Evolutionary conservation across 2,797 vertebrate species (phyloP), one percentile per base, ranked within the genome.

Genomic region (Hoplostethus mediterraneus): DNA sequence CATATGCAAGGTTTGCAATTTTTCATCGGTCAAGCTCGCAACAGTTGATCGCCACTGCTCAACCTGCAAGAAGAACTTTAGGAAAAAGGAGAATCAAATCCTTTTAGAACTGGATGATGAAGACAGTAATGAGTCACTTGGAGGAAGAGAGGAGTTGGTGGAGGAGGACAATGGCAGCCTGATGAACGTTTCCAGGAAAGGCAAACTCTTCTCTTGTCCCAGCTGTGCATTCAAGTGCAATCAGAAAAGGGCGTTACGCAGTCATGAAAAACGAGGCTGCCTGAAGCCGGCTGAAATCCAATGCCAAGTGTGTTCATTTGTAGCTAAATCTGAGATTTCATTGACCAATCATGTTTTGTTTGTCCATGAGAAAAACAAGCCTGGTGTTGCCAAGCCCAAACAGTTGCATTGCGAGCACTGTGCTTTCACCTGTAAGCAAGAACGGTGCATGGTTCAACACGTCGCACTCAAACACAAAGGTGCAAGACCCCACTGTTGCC

Each of bases 401-500:
- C 42, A 0, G 11, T 85, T 98, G 62, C 92, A 84, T 52, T 98
- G 97, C 61, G 80, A 63, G 69, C 92, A 94, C 69, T 98, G 97
- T 0, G 42, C 92, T 13, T 98, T 99, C 85, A 95, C 94, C 66
- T 98, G 97, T 77, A 97, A 96, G 54, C 96, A 97, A 81, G 89
- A 91, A 0, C 94, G 96, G 0, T 92, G 96, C 81, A 89, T 98
- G 85, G 75, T 87, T 2, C 96, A 96, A 65, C 97, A 98, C 2
- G 0, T 94, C 0, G 93, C 94, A 1, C 92, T 97, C 64, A 96
- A 97, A 78, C 97, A 98, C 0, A 94, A 96, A 64, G 96, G 96
- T 0, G 87, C 93, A 3, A 95, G 93, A 52, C 96, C 96, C 0
- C 92, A 97, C 88, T 80, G 84, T 14, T 99, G 97, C 74, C 88